Base-by-base conservation (phyloP, 2,797 vertebrate species). In the Eospalax fontanierii region DNA sequence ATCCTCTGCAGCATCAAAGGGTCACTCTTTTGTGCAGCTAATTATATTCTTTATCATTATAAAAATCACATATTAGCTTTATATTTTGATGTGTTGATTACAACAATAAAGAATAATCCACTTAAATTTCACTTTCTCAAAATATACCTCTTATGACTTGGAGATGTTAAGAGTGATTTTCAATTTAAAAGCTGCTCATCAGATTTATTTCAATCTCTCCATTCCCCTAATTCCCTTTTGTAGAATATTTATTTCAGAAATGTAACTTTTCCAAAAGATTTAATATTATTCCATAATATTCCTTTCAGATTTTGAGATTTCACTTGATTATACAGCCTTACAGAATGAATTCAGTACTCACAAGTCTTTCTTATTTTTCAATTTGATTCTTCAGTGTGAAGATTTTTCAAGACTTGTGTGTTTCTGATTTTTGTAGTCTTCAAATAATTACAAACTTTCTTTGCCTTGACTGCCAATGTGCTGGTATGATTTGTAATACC, bases 101-200 rank as follows among this genome's bases (percentile, higher is more conserved):
- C 12, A 86, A 46, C 86, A 65, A 76, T 81, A 18, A 89, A 96
- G 21, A 57, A 38, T 79, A 96, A 89, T n/a, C 16, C 78, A 46
- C 71, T 81, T 92, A 38, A 94, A 70, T 65, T 84, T 89, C 11
- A 84, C 75, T 88, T 9, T 43, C 87, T n/a, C n/a, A n/a, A 90
- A 96, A 95, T 75, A 73, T 89, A 3, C 1, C 63, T 7, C 65
- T 88, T 33, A 2, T 92, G 66, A 73, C 38, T 87, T 30, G 54
- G 89, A 91, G 76, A 91, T 92, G 91, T 96, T 97, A 96, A 73
- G 75, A 88, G 63, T 74, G n/a, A 80, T 86, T 83, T 96, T 83
- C 61, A 71, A 83, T 89, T 80, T 79, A 43, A 80, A 59, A 90
- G 59, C 50, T 79, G 1, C 1, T 22, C 28, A 46, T 61, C 1